Conservation (phyloP, 2,113 vertebrate genomes). For the Ctenomys sociabilis region DNA sequence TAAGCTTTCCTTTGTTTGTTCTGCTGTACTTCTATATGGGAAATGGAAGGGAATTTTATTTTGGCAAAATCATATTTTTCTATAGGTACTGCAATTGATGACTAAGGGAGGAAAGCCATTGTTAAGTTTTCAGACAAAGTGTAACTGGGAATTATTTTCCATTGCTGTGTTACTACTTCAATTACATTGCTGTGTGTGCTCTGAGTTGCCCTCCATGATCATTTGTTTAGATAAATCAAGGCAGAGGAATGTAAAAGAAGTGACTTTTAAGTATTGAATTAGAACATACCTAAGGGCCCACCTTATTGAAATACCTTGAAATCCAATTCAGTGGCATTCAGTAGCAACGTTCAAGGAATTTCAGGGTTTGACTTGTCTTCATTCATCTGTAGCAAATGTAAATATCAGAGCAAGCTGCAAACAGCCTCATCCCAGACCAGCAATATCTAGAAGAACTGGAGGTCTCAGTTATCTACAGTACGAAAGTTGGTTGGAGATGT, state of each 20-base stretch:
- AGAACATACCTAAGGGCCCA: neutral
- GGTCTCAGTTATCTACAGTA: neutral
- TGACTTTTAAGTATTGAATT: neutral
- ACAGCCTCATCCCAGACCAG: no score
- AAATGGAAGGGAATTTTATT: neutral
- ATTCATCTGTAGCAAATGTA: neutral
- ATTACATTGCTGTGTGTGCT: neutral
- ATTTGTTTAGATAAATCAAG: neutral
- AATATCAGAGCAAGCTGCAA: neutral
- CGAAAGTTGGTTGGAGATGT: neutral
- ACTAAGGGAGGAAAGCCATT: neutral
- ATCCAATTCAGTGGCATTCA: neutral
- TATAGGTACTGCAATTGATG: neutral
- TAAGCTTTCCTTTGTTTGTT: neutral
- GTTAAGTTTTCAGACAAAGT: neutral
- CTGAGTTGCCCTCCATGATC: neutral
- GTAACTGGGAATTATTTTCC: neutral
- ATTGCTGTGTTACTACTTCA: neutral
- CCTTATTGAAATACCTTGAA: neutral
- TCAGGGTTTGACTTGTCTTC: neutral
- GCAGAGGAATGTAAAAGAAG: neutral
- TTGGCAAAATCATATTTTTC: neutral
- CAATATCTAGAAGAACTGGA: neutral
- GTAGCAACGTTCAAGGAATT: neutral
- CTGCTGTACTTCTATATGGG: neutral